Evolutionary conservation across 2,113 vertebrate species (phyloP).

Genomic region (Taurulus bubalis): DNA sequence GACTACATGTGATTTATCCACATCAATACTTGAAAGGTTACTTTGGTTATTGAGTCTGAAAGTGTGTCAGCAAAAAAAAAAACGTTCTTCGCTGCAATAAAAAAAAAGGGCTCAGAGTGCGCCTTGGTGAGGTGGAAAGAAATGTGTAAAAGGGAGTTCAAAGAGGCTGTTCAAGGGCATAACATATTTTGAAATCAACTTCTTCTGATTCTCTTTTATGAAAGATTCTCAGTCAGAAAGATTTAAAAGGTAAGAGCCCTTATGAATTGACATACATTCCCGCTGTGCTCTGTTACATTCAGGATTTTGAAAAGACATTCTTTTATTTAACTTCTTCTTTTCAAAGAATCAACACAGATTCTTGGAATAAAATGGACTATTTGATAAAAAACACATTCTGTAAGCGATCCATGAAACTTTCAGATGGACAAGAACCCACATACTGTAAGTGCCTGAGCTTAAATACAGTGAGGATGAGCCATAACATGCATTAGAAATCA

Average conservation of each 20-base stretch:
- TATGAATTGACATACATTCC: conserved; percentile 31
- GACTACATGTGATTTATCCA: conserved; percentile 58
- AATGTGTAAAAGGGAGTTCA: conserved; percentile 41
- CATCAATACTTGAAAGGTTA: conserved; percentile 68
- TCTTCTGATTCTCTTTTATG: conserved; percentile 53
- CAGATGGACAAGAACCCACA: neutral
- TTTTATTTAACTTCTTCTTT: conserved; percentile 38
- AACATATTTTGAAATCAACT: conserved; percentile 47
- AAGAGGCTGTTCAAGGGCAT: conserved; percentile 45
- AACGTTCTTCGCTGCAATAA: conserved; percentile 3
- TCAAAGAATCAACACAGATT: conserved; percentile 13
- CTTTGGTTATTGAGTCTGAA: conserved; percentile 61
- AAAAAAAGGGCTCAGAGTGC: conserved; percentile 29
- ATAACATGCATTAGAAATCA: neutral
- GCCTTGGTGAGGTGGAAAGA: conserved; percentile 40
- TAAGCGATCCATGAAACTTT: neutral
- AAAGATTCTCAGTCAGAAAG: conserved; percentile 48
- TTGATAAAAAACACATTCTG: conserved; percentile 11
- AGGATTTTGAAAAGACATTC: conserved; percentile 19
- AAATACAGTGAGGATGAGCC: neutral
- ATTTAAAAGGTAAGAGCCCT: conserved; percentile 50
- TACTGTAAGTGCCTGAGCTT: neutral
- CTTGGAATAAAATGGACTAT: neutral
- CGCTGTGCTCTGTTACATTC: conserved; percentile 20
- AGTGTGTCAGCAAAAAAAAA: conserved; percentile 54